Evolutionary conservation across 2,113 vertebrate genomes (phyloP), one percentile per base, ranked within the genome.

Genomic region (Pelecanoides urinatrix): DNA sequence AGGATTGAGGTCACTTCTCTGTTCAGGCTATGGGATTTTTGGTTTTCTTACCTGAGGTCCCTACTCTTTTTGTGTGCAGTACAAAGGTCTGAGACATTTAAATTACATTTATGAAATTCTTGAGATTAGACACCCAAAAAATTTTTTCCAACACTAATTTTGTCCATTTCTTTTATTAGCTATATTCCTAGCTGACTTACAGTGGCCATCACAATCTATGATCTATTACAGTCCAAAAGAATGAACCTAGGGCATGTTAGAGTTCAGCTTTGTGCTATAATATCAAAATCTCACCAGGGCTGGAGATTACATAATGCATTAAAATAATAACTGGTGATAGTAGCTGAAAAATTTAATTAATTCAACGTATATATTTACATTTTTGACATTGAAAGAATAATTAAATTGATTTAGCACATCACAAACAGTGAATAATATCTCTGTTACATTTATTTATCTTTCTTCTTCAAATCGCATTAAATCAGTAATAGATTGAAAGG

Each of bases 381-480:
- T 70, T 90, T 80, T 70, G 7, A 44, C 17, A 89, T 81, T 75
- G 63, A 89, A 97, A 86, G 6, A 36, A 59, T 62, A 86, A 85
- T 76, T 55, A 56, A 6, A 79, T 32, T 78, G 12, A 85, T 95
- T 94, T 90, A 88, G 22, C 10, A 92, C 68, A 94, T 62, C 12
- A 17, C 10, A 85, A 72, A 16, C 6, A 38, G 7, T 85, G 3
- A 96, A 79, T 40, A 76, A 59, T 26, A 16, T 15, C 2, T 38
- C 40, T 80, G 19, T 18, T 45, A 56, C 4, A 27, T 56, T 73
- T 73, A 20, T 77, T 86, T 88, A 0, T 49, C 9, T 92, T 52
- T 94, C 27, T 89, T 86, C 67, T 59, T 59, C 42, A 50, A 95
- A 73, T 89, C 59, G 85, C 27, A n/a, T 67, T 86, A 76, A 91